A percentile compares a stretch with the other conserved stretches of the same genome.
Evolutionary conservation across 2,113 vertebrate species (phyloP).

Genomic region (Cephalophus harveyi): DNA sequence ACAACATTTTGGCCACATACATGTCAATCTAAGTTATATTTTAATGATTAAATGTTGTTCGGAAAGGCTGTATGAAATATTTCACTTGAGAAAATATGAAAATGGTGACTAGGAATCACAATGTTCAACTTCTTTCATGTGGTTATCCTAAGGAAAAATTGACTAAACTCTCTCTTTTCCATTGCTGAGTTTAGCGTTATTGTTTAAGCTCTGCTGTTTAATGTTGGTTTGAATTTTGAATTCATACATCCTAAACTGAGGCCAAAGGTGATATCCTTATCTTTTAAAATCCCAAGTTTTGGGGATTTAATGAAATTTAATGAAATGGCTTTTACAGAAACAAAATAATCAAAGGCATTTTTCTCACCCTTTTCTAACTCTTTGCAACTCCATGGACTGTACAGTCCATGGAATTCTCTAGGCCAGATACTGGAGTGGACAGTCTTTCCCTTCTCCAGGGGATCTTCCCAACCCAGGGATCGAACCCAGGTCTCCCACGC

Average conservation of each 20-base stretch:
- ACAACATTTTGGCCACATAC: background rate
- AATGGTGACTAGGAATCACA: background rate
- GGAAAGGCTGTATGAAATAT: background rate
- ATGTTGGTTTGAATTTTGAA: background rate
- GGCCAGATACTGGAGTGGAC: background rate
- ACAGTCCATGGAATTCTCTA: background rate
- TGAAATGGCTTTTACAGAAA: background rate
- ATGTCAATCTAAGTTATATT: background rate
- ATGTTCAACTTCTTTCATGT: background rate
- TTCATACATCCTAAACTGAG: background rate
- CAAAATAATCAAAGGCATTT: background rate
- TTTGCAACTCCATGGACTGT: background rate
- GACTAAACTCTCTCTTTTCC: background rate
- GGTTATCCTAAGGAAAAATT: background rate
- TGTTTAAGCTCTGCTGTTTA: background rate
- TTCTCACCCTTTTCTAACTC: background rate
- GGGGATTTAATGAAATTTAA: background rate
- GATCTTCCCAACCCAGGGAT: background rate
- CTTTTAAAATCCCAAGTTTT: background rate
- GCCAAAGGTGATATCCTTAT: background rate
- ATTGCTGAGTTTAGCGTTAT: background rate
- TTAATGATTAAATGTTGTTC: background rate
- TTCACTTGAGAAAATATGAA: background rate
- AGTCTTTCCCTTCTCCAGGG: background rate
- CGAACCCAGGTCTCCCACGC: accelerated